These are phyloP conservation scores for Parnassius orleans DNA, from an alignment of 2,888 invertebrate species.

Conservation along the genomic window DNA sequence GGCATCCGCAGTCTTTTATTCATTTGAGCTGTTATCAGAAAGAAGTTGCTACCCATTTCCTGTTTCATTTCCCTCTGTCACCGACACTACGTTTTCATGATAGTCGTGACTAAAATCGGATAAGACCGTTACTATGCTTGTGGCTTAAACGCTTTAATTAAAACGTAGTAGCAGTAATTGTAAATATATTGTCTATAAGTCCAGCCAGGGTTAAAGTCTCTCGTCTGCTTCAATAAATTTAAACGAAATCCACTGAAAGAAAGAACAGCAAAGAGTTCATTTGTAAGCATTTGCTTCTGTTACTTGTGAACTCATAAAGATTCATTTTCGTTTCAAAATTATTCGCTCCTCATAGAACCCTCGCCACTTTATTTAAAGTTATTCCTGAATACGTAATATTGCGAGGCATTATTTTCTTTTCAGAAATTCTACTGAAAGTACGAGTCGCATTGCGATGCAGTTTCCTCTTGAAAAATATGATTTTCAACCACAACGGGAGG, in stretches of 20 bases:
- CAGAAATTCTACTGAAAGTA: slow-evolving; percentile 12
- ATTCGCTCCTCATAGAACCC: slow-evolving; percentile 18
- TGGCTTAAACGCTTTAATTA: too few species aligned
- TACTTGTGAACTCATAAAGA: slow-evolving; percentile 9
- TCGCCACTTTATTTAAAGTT: slow-evolving; percentile 24
- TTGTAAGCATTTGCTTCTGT: slow-evolving; percentile 22
- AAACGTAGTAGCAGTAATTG: too few species aligned
- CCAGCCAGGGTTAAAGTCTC: too few species aligned
- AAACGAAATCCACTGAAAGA: background rate
- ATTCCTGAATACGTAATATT: slow-evolving; percentile 24
- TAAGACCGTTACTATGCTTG: too few species aligned
- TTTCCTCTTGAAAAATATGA: slow-evolving; percentile 20
- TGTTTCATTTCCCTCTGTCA: too few species aligned
- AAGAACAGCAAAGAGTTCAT: slow-evolving; percentile 11
- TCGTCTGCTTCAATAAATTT: slow-evolving; percentile 1
- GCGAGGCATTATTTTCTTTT: slow-evolving; percentile 21
- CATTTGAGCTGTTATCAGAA: too few species aligned
- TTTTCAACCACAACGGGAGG: slow-evolving; percentile 7
- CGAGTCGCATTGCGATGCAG: slow-evolving; percentile 19
- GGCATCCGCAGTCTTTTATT: too few species aligned
- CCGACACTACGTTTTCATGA: too few species aligned
- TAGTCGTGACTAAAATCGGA: too few species aligned
- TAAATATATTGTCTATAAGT: too few species aligned
- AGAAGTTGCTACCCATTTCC: too few species aligned
- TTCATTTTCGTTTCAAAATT: slow-evolving; percentile 18